phyloP scores from a whole-genome alignment of 2,888 invertebrate genomes.

The Drosophila barbarae region DNA sequence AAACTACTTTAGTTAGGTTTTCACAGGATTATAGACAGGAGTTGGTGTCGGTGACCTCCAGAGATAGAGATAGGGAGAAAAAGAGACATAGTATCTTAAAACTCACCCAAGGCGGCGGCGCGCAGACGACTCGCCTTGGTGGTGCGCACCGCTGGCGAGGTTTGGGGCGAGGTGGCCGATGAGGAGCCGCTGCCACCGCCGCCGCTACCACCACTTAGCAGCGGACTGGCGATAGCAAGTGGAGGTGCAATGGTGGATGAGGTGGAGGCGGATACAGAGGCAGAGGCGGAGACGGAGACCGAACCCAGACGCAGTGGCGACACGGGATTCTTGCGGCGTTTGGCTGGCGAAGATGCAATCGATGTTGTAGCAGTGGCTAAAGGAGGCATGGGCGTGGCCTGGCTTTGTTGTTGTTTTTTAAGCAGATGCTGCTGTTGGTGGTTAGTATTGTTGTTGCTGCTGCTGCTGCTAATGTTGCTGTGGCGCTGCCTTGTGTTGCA shows the following conservation, averaged over 20 bases:
- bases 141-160: conserved; percentile 82
- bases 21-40: not conserved
- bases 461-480: conserved; percentile 47
- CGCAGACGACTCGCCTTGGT: conserved; percentile 87
- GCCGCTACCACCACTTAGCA: conserved; percentile 46
- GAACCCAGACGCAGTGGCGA: conserved; percentile 64
- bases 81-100: not conserved
- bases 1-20: conserved; percentile 17
- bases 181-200: conserved; percentile 47
- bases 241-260: conserved; percentile 48
- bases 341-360: conserved; percentile 49
- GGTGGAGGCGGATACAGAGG: conserved; percentile 7
- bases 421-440: conserved; percentile 47
- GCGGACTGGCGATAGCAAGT: conserved; percentile 47
- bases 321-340: conserved; percentile 71
- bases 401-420: conserved; percentile 42
- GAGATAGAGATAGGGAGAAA: not conserved
- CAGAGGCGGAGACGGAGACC: not conserved
- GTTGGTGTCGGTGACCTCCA: not conserved
- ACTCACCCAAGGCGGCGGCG: conserved; percentile 83
- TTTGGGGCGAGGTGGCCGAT: conserved; percentile 57
- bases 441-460: conserved; percentile 34
- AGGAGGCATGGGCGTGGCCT: conserved; percentile 75
- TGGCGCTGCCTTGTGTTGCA: conserved; percentile 36
- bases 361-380: conserved; percentile 50